phyloP scores from a whole-genome alignment of 2,113 vertebrate species.

The Nymphicus hollandicus region DNA sequence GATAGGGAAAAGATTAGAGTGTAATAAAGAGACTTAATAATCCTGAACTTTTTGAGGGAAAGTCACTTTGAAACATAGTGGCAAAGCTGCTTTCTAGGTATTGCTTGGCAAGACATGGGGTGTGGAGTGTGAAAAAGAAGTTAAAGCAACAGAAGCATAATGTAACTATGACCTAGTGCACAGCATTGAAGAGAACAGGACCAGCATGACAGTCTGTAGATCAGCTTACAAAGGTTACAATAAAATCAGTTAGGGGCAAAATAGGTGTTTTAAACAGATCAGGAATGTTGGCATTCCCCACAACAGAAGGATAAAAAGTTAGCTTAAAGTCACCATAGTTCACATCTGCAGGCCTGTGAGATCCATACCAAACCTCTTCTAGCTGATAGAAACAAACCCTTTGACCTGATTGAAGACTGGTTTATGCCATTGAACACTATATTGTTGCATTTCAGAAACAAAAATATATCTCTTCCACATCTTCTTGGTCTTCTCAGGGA shows the following conservation, averaged over 20 bases:
- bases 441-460: not conserved
- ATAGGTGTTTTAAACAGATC: not conserved
- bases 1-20: not conserved
- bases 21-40: not conserved
- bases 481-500: not conserved
- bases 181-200: not conserved
- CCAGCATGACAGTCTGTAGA: not conserved
- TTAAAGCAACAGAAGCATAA: not conserved
- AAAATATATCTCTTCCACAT: not conserved
- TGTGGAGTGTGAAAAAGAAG: not conserved
- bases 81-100: not conserved
- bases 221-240: not conserved
- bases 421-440: not conserved
- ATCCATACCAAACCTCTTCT: not conserved
- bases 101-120: not conserved
- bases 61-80: not conserved
- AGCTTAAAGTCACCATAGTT: not conserved
- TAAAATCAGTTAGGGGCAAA: not conserved
- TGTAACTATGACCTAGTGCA: accelerated
- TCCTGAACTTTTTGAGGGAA: not conserved
- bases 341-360: not conserved
- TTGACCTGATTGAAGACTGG: not conserved
- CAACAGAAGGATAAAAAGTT: not conserved
- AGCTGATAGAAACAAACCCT: not conserved
- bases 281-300: not conserved